Evolutionary conservation across 2,797 vertebrate species (phyloP).

Genomic region (Linurgus olivaceus): DNA sequence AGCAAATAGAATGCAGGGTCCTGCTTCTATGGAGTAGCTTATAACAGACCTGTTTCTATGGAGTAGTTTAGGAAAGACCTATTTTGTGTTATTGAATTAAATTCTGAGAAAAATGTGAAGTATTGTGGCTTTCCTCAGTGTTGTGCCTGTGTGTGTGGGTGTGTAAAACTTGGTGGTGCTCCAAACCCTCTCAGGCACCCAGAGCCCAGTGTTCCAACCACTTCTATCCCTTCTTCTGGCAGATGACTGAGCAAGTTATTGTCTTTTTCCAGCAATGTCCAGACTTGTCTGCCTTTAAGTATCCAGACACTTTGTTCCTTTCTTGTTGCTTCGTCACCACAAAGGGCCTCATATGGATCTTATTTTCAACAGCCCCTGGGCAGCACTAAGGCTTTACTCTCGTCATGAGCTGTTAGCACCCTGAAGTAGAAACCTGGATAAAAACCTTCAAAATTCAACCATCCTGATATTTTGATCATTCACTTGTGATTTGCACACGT

Average conservation of each 20-base stretch:
- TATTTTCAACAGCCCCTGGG: neutral
- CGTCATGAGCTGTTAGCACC: neutral
- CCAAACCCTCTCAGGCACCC: neutral
- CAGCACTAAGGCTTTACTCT: neutral
- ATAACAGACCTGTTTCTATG: neutral
- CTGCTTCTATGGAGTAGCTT: neutral
- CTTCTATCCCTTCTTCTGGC: neutral
- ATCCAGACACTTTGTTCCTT: neutral
- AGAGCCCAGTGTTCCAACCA: neutral
- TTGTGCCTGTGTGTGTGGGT: neutral
- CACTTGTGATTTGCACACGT: neutral
- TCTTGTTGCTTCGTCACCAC: neutral
- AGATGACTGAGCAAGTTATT: neutral
- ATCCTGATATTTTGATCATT: neutral
- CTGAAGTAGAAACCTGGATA: neutral
- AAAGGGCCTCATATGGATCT: neutral
- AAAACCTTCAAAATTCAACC: neutral
- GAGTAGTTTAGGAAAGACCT: neutral
- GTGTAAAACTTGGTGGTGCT: neutral
- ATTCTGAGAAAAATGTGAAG: neutral
- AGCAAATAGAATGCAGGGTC: neutral
- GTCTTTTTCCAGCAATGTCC: neutral
- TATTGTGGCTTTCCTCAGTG: neutral
- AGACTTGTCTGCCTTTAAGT: neutral
- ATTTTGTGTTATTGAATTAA: neutral